Evolutionary conservation across 2,797 vertebrate genomes (phyloP).

Genomic region (Neosalanx taihuensis): DNA sequence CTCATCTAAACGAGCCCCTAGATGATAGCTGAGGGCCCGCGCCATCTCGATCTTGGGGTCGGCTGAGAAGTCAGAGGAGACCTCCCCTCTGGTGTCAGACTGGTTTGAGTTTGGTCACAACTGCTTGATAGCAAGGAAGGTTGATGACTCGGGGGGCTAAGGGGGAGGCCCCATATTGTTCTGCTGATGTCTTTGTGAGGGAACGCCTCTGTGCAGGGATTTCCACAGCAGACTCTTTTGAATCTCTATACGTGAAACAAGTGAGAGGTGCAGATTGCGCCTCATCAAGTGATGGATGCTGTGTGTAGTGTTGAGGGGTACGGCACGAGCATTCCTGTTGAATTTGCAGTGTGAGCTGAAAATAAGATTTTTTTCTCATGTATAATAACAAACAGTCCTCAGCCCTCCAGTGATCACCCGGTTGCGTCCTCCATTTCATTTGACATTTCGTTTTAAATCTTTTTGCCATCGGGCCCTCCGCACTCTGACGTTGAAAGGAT

Average conservation of each 20-base stretch:
- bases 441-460: slow-evolving; percentile 68
- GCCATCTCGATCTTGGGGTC: slow-evolving; percentile 58
- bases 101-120: slow-evolving; percentile 43
- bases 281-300: background rate
- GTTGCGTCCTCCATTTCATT: slow-evolving; percentile 64
- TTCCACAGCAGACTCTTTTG: background rate
- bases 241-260: background rate
- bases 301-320: no score
- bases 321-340: background rate
- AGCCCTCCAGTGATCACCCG: slow-evolving; percentile 58
- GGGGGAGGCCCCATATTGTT: slow-evolving; percentile 7
- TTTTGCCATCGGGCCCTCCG: slow-evolving; percentile 48
- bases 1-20: slow-evolving; percentile 65
- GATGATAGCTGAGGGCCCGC: slow-evolving; percentile 51
- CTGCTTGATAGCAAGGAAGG: slow-evolving; percentile 43
- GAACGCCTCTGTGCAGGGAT: background rate
- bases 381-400: slow-evolving; percentile 46
- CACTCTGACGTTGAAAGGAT: slow-evolving; percentile 49
- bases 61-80: slow-evolving; percentile 52
- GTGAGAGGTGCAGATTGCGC: no score
- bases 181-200: slow-evolving; percentile 21
- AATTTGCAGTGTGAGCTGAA: background rate
- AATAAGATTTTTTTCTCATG: slow-evolving; percentile 40
- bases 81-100: slow-evolving; percentile 50
- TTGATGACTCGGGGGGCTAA: slow-evolving; percentile 41